These are phyloP conservation scores for Nanorana parkeri DNA, from an alignment of 2,113 vertebrate genomes.

Conservation along the genomic window DNA sequence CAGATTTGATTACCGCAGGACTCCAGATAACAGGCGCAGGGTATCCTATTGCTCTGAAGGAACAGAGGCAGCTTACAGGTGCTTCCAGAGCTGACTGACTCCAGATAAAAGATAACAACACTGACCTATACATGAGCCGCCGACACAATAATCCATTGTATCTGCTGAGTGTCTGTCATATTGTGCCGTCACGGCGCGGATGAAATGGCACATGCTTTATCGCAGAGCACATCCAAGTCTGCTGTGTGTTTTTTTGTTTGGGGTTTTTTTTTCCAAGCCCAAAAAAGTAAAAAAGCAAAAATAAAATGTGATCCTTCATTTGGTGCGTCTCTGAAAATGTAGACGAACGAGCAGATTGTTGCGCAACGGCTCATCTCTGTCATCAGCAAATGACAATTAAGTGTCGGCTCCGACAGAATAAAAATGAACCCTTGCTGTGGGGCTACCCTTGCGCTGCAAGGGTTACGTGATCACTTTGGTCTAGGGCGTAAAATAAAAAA, in stretches of 20 bases:
- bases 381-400: no score
- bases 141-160: constrained; percentile 23
- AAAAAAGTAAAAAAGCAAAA: no score
- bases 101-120: constrained; percentile 48
- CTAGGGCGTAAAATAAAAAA: no score
- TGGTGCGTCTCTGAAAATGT: no score
- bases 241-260: background rate
- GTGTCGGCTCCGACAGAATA: no score
- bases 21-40: constrained; percentile 42
- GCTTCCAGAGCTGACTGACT: constrained; percentile 49
- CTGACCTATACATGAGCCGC: constrained; percentile 15
- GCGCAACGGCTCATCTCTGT: no score
- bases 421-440: no score
- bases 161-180: background rate
- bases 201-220: background rate
- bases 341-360: no score
- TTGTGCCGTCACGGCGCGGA: background rate
- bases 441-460: no score
- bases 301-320: no score
- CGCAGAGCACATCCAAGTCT: background rate
- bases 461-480: no score
- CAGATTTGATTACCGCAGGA: constrained; percentile 52
- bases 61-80: constrained; percentile 26
- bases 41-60: constrained; percentile 53
- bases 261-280: no score